Evolutionary conservation across 2,113 vertebrate species (phyloP).

Genomic region (Meleagris gallopavo): DNA sequence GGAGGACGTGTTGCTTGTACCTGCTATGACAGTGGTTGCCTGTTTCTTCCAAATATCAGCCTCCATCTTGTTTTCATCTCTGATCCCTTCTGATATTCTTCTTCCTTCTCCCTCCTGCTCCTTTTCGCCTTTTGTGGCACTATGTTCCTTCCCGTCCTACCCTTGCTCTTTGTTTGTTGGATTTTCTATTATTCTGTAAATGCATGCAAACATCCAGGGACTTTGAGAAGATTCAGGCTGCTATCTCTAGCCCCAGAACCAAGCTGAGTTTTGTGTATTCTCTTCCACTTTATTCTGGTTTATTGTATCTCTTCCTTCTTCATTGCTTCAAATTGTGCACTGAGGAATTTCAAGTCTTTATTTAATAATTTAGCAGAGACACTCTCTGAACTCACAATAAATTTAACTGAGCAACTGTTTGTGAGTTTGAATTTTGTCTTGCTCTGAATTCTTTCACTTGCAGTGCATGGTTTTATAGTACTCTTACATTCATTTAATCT

Average conservation of each 20-base stretch:
- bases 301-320: slow-evolving; percentile 29
- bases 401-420: slow-evolving; percentile 44
- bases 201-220: not conserved
- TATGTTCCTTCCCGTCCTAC: not conserved
- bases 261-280: not conserved
- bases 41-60: not conserved
- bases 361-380: slow-evolving; percentile 39
- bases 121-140: not conserved
- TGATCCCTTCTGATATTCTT: not conserved
- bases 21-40: not conserved
- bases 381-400: slow-evolving; percentile 46
- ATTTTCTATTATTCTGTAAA: slow-evolving; percentile 16
- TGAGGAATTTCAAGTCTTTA: slow-evolving; percentile 12
- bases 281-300: slow-evolving; percentile 22
- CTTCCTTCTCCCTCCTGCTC: not conserved
- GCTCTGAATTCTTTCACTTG: slow-evolving; percentile 59
- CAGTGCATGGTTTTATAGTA: slow-evolving; percentile 63
- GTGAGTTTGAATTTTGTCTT: slow-evolving; percentile 51
- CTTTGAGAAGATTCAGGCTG: not conserved
- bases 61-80: not conserved
- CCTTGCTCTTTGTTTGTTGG: not conserved
- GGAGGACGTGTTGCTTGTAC: not conserved
- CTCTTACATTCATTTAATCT: slow-evolving; percentile 75
- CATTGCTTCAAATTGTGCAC: not conserved
- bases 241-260: slow-evolving; percentile 8